Percentiles rank a stretch among this genome's conserved stretches.
phyloP scores from a whole-genome alignment of 2,113 vertebrate species.

The Hippopotamus amphibius region DNA sequence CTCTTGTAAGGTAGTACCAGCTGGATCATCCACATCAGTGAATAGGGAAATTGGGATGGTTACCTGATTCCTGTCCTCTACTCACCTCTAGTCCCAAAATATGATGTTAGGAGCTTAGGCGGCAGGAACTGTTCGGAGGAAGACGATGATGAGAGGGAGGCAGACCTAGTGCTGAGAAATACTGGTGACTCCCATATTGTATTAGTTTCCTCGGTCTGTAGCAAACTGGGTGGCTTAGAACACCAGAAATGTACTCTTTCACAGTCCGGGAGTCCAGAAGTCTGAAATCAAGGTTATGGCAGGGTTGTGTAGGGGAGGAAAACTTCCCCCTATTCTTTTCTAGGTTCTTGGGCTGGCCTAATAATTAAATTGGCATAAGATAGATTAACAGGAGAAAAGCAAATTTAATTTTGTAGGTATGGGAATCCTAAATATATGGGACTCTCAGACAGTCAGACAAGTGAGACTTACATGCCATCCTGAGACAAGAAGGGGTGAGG shows the following conservation, averaged over 20 bases:
- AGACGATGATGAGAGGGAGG: background rate
- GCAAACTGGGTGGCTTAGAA: slow-evolving; percentile 12
- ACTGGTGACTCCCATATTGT: background rate
- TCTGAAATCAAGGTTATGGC: background rate
- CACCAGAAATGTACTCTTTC: background rate
- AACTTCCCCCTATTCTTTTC: background rate
- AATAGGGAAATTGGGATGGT: background rate
- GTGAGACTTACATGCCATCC: background rate
- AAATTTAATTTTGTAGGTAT: background rate
- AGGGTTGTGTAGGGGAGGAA: background rate
- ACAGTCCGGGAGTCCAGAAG: background rate
- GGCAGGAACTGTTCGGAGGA: background rate
- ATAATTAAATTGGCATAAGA: background rate
- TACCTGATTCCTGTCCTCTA: background rate
- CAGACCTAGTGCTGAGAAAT: background rate
- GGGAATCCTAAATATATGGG: background rate
- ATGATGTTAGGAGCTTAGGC: background rate
- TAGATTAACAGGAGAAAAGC: background rate
- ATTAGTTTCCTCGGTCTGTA: background rate
- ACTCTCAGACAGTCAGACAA: background rate
- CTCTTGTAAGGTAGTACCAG: background rate
- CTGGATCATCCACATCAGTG: background rate
- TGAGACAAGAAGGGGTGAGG: background rate
- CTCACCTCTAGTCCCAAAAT: background rate
- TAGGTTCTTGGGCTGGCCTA: background rate